phyloP scores from a whole-genome alignment of 2,797 vertebrate genomes.

The Chaunax sp. region DNA sequence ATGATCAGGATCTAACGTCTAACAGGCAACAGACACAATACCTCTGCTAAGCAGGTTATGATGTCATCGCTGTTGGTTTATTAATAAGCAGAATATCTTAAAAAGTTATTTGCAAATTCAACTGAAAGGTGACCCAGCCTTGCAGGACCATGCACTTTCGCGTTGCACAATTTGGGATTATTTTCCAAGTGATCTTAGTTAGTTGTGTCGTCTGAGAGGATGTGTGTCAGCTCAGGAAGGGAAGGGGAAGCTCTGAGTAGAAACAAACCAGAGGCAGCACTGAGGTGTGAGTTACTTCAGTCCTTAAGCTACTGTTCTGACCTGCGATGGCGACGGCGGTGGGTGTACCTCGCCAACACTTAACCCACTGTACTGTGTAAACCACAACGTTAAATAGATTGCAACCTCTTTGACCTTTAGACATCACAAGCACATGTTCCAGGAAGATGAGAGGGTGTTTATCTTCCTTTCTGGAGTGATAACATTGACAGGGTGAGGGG shows the following conservation, averaged over 20 bases:
- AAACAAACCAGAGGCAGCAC: slow-evolving; percentile 44
- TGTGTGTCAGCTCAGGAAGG: slow-evolving; percentile 50
- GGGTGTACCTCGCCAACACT: background rate
- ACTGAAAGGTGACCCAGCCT: too few species aligned
- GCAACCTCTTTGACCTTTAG: background rate
- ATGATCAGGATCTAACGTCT: too few species aligned
- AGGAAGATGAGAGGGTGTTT: slow-evolving; percentile 10
- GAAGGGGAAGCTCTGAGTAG: slow-evolving; percentile 66
- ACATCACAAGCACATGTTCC: background rate
- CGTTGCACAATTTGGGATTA: background rate
- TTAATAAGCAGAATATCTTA: too few species aligned
- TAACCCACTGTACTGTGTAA: background rate
- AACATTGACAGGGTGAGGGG: slow-evolving; percentile 41
- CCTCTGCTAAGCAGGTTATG: too few species aligned
- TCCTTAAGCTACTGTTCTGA: slow-evolving; percentile 21
- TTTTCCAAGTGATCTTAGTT: background rate
- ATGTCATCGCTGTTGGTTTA: too few species aligned
- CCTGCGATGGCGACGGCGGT: background rate
- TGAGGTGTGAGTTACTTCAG: slow-evolving; percentile 37
- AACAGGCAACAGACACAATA: too few species aligned
- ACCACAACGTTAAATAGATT: background rate
- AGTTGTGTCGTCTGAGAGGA: slow-evolving; percentile 39
- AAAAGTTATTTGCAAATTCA: too few species aligned
- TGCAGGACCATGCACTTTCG: too few species aligned
- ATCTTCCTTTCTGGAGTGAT: slow-evolving; percentile 26